A percentile compares a stretch with the other conserved stretches of the same genome.
phyloP scores from a whole-genome alignment of 2,797 vertebrate genomes.

The Apodemus agrarius region DNA sequence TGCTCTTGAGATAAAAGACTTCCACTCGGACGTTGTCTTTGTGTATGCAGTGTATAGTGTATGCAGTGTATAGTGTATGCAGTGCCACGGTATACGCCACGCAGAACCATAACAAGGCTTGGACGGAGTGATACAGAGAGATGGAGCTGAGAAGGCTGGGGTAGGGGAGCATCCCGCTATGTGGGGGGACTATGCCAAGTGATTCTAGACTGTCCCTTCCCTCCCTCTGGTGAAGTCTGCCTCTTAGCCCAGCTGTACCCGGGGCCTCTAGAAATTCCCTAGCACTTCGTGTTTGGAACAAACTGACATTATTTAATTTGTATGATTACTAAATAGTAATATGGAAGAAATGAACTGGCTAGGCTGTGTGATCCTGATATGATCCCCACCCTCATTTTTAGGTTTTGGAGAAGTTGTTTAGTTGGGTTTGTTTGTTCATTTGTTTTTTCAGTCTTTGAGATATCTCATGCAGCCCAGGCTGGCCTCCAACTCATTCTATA shows the following conservation, averaged over 20 bases:
- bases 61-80: background rate
- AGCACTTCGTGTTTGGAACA: background rate
- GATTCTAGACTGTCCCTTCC: background rate
- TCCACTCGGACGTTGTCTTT: background rate
- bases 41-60: background rate
- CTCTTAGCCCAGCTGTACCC: background rate
- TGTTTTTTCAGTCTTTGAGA: background rate
- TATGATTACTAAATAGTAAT: background rate
- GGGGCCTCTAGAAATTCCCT: background rate
- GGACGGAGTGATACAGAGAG: background rate
- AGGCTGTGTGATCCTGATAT: background rate
- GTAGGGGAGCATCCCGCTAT: background rate
- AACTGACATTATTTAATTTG: slow-evolving; percentile 37
- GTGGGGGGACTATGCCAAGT: background rate
- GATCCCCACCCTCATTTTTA: background rate
- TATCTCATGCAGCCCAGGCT: background rate
- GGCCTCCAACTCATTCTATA: background rate
- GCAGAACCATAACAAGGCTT: background rate
- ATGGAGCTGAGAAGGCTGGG: background rate
- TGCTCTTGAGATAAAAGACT: background rate
- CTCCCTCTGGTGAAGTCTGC: background rate
- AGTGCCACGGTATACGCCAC: background rate
- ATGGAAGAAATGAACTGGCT: background rate
- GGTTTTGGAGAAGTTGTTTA: background rate
- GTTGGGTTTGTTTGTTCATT: background rate